Evolutionary conservation across 2,888 invertebrate genomes (phyloP).

Genomic region (Baronia brevicornis): DNA sequence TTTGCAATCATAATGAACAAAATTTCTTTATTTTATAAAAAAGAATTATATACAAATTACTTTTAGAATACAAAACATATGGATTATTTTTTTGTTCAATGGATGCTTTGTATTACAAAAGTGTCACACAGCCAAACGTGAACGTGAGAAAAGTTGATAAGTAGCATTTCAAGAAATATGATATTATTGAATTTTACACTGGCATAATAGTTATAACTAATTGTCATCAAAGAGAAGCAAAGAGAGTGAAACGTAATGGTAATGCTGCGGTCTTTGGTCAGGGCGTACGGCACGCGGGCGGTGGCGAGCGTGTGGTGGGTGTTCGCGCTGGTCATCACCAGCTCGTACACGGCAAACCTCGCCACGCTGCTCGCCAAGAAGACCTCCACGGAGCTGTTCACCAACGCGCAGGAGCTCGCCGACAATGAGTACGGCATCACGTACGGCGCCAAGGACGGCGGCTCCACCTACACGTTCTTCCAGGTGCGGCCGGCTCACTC

Average conservation of each 20-base stretch:
- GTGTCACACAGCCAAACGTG: too few relatives aligned
- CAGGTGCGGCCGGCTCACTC: conserved; percentile 71
- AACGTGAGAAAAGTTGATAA: too few relatives aligned
- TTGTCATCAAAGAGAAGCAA: too few relatives aligned
- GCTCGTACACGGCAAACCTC: conserved; percentile 93
- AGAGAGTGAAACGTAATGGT: not conserved
- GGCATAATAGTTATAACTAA: too few relatives aligned
- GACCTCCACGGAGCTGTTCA: conserved; percentile 78
- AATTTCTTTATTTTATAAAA: too few relatives aligned
- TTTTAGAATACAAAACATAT: too few relatives aligned
- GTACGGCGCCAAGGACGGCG: conserved; percentile 90
- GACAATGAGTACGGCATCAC: conserved; percentile 84
- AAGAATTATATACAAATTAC: too few relatives aligned
- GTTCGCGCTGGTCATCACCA: conserved; percentile 89
- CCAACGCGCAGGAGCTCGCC: conserved; percentile 87
- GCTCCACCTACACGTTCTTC: conserved; percentile 93
- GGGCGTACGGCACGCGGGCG: conserved; percentile 90
- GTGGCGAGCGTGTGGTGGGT: conserved; percentile 93
- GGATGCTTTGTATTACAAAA: too few relatives aligned
- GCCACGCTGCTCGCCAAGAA: conserved; percentile 92
- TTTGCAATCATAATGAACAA: too few relatives aligned
- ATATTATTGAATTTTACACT: too few relatives aligned
- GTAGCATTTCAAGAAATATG: too few relatives aligned
- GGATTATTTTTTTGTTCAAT: too few relatives aligned
- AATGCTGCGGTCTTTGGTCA: conserved; percentile 36